These are phyloP conservation scores for Netelia fuscicornis DNA, from an alignment of 2,888 invertebrate species.

Conservation along the genomic window DNA sequence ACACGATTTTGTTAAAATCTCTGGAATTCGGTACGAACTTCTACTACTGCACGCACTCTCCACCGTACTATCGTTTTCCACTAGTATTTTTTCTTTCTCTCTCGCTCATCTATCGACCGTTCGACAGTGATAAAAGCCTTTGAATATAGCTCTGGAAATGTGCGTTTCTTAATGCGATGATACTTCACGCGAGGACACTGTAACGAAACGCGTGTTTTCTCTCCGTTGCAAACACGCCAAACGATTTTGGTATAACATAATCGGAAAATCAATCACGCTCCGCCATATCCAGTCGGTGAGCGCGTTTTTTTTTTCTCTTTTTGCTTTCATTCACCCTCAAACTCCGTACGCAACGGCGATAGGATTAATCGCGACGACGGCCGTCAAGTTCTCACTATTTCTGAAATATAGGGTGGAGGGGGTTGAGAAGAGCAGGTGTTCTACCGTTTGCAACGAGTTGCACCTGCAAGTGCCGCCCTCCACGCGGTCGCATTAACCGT, in stretches of 20 bases:
- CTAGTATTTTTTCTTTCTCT: constrained; percentile 16
- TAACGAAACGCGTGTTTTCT: constrained; percentile 7
- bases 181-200: neutral
- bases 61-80: constrained; percentile 45
- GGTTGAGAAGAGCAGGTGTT: constrained; percentile 19
- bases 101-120: constrained; percentile 56
- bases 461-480: constrained; percentile 52
- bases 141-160: constrained; percentile 34
- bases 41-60: neutral
- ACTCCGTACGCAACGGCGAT: constrained; percentile 32
- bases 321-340: constrained; percentile 20
- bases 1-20: constrained; percentile 37
- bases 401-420: constrained; percentile 17
- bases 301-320: constrained; percentile 30
- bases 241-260: constrained; percentile 1
- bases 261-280: constrained; percentile 69
- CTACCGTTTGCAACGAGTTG: constrained; percentile 8
- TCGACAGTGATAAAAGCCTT: constrained; percentile 1
- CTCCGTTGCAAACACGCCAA: neutral
- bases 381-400: constrained; percentile 10
- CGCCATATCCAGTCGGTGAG: constrained; percentile 40
- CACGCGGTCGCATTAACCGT: constrained; percentile 11
- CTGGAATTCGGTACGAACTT: constrained; percentile 12
- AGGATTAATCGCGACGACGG: neutral
- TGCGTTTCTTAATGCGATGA: constrained; percentile 12